A percentile compares a stretch with the other conserved stretches of the same genome.
These are phyloP conservation scores for Cantharis flavilabris DNA, from an alignment of 2,888 invertebrate species.

Conservation along the genomic window DNA sequence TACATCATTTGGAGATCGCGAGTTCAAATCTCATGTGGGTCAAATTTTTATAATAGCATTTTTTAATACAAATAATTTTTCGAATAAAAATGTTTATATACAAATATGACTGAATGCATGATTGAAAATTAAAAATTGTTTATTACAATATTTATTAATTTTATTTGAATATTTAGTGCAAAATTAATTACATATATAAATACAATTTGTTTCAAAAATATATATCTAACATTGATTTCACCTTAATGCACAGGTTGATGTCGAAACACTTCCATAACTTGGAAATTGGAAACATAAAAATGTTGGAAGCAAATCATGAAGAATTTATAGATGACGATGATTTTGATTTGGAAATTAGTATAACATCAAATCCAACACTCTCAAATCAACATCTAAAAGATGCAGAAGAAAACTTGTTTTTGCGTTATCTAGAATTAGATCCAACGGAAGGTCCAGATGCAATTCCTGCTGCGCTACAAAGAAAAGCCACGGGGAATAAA, in stretches of 20 bases:
- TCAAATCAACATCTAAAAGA: slow-evolving; percentile 62
- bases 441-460: slow-evolving; percentile 71
- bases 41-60: too few species aligned
- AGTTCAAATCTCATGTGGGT: too few species aligned
- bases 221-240: slow-evolving; percentile 42
- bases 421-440: slow-evolving; percentile 78
- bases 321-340: slow-evolving; percentile 53
- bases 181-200: too few species aligned
- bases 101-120: too few species aligned
- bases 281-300: slow-evolving; percentile 37
- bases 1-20: too few species aligned
- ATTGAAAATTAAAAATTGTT: too few species aligned
- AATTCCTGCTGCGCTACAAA: slow-evolving; percentile 59
- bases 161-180: too few species aligned
- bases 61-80: too few species aligned
- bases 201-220: not conserved
- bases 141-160: too few species aligned
- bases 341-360: slow-evolving; percentile 45
- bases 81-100: too few species aligned
- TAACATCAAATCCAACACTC: slow-evolving; percentile 41
- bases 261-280: slow-evolving; percentile 52
- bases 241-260: slow-evolving; percentile 65
- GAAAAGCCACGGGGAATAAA: slow-evolving; percentile 58
- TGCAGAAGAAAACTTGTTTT: slow-evolving; percentile 75
- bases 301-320: slow-evolving; percentile 46